Percentiles rank a stretch among this genome's conserved stretches.
These are phyloP conservation scores for Brachionus rubens DNA, from an alignment of 1,140 invertebrate species.

Conservation along the genomic window DNA sequence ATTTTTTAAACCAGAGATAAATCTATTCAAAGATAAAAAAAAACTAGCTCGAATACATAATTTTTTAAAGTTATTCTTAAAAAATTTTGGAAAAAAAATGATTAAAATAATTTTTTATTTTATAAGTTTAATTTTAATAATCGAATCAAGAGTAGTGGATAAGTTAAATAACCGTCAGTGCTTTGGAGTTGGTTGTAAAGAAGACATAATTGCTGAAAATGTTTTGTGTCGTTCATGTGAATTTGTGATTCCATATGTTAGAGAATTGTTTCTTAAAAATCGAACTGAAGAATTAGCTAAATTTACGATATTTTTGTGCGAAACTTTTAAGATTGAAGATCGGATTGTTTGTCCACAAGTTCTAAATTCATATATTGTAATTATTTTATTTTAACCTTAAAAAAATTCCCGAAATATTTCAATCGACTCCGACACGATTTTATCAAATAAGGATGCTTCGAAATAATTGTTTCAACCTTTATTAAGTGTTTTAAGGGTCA, in stretches of 20 bases:
- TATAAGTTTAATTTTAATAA: not conserved
- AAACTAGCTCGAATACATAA: not conserved
- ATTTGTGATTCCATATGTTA: not conserved
- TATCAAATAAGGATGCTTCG: too few species aligned
- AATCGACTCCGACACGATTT: too few species aligned
- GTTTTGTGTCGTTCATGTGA: constrained; percentile 1
- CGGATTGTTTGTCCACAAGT: constrained; percentile 16
- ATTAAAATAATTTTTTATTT: not conserved
- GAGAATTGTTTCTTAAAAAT: not conserved
- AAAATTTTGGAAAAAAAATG: constrained; percentile 7
- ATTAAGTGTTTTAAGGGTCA: too few species aligned
- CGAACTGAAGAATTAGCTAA: constrained; percentile 11
- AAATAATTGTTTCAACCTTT: too few species aligned
- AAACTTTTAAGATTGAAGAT: constrained; percentile 39
- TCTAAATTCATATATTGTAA: constrained; percentile 27
- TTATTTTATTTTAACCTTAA: too few species aligned
- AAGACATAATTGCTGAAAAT: not conserved
- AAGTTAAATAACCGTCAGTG: not conserved
- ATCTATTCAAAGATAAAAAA: too few species aligned
- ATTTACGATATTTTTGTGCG: constrained; percentile 22
- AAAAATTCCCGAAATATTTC: too few species aligned
- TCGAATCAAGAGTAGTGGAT: not conserved
- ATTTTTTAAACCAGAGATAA: too few species aligned
- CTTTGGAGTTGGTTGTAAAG: not conserved
- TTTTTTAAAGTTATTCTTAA: not conserved